Conservation (phyloP, 1,140 invertebrate species). For the Lordiphosa stackelbergi region DNA sequence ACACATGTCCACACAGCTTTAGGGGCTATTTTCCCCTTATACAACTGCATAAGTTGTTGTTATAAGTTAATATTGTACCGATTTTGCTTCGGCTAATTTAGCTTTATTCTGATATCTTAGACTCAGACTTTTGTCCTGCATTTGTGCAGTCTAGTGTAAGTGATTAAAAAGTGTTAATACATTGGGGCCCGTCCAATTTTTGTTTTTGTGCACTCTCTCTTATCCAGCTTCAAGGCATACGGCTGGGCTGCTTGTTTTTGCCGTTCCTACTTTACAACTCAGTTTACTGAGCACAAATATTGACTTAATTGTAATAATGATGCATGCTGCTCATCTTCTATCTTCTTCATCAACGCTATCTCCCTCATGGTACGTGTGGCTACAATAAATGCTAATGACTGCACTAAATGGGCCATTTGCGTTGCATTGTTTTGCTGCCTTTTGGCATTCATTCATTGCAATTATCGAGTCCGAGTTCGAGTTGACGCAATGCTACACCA, state of each 20-base stretch:
- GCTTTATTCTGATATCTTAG: too few relatives aligned
- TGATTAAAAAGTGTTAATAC: constrained; percentile 48
- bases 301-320: constrained; percentile 52
- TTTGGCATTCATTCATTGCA: constrained; percentile 66
- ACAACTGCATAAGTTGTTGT: too few relatives aligned
- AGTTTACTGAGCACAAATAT: constrained; percentile 41
- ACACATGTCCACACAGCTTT: too few relatives aligned
- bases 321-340: constrained; percentile 9
- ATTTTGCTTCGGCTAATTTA: too few relatives aligned
- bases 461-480: constrained; percentile 43
- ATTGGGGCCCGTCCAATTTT: constrained; percentile 5
- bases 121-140: too few relatives aligned
- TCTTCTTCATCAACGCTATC: constrained; percentile 6
- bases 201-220: background rate
- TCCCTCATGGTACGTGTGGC: constrained; percentile 29
- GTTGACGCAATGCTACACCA: constrained; percentile 21
- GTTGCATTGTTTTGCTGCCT: constrained; percentile 38
- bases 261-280: constrained; percentile 29
- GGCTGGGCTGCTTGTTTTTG: background rate
- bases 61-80: too few relatives aligned
- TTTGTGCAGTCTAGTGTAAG: constrained; percentile 24
- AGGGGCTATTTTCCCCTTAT: too few relatives aligned
- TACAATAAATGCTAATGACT: constrained; percentile 70
- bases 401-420: constrained; percentile 60
- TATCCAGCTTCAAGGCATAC: background rate